A percentile compares a stretch with the other conserved stretches of the same genome.
These are phyloP conservation scores for Agrochola macilenta DNA, from an alignment of 2,888 invertebrate genomes.

Conservation along the genomic window DNA sequence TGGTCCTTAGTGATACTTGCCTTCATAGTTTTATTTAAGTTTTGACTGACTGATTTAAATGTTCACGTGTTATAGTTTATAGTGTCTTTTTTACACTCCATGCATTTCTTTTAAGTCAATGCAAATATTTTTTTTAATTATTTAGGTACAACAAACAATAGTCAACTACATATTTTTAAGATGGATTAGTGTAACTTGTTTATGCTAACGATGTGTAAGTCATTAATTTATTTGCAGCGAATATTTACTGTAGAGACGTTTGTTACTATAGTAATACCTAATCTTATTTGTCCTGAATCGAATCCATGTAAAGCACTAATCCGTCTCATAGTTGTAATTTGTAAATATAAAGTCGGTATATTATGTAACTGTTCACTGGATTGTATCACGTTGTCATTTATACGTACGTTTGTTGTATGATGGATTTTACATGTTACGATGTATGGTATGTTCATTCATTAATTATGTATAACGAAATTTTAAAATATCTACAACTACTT, in stretches of 20 bases:
- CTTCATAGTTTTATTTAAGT: slow-evolving; percentile 82
- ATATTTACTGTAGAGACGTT: slow-evolving; percentile 55
- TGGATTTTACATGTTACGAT: slow-evolving; percentile 82
- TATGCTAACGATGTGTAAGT: slow-evolving; percentile 64
- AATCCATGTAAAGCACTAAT: slow-evolving; percentile 65
- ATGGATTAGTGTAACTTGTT: slow-evolving; percentile 74
- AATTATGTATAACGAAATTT: slow-evolving; percentile 81
- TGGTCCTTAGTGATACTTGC: slow-evolving; percentile 84
- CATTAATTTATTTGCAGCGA: slow-evolving; percentile 76
- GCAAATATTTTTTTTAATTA: slow-evolving; percentile 74
- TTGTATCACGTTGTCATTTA: slow-evolving; percentile 67
- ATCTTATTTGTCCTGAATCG: slow-evolving; percentile 58
- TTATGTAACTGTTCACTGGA: slow-evolving; percentile 61
- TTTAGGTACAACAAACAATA: slow-evolving; percentile 81
- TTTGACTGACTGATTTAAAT: slow-evolving; percentile 88
- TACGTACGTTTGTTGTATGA: slow-evolving; percentile 78
- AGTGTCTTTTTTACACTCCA: slow-evolving; percentile 78
- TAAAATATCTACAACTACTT: slow-evolving; percentile 68
- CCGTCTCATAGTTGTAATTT: slow-evolving; percentile 71
- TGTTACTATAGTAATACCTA: slow-evolving; percentile 58
- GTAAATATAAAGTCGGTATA: slow-evolving; percentile 69
- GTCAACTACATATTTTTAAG: slow-evolving; percentile 75
- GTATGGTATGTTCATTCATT: slow-evolving; percentile 80
- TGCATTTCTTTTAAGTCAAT: slow-evolving; percentile 82
- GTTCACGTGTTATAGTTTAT: slow-evolving; percentile 79